A percentile compares a stretch with the other conserved stretches of the same genome.
These are phyloP conservation scores for Carassius carassius DNA, from an alignment of 2,113 vertebrate species.

Conservation along the genomic window DNA sequence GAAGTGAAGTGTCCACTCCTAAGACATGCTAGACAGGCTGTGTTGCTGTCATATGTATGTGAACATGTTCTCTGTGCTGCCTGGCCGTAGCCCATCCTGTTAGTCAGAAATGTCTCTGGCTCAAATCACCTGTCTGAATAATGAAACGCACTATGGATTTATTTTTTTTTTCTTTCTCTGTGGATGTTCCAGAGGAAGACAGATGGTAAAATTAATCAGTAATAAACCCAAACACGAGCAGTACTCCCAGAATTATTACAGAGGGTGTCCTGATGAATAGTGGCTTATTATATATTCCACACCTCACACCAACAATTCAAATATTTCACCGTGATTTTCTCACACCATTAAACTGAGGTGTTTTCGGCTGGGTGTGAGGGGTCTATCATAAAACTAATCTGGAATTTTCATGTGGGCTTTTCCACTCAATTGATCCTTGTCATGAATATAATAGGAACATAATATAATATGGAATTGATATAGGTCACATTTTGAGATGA, in stretches of 20 bases:
- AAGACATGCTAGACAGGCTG: conserved; percentile 5
- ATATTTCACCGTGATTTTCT: conserved; percentile 46
- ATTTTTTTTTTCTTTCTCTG: not conserved
- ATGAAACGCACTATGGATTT: conserved; percentile 45
- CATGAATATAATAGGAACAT: not conserved
- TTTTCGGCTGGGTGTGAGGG: conserved; percentile 10
- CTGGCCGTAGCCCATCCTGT: conserved; percentile 7
- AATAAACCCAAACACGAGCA: conserved; percentile 55
- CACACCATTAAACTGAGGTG: conserved; percentile 43
- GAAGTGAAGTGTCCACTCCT: conserved; percentile 9
- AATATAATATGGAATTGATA: not conserved
- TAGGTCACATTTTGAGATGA: not conserved
- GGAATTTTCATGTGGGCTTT: conserved; percentile 20
- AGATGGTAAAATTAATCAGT: conserved; percentile 62
- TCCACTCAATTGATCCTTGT: conserved; percentile 9
- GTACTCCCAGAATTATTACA: conserved; percentile 62
- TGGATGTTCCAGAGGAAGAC: conserved; percentile 49
- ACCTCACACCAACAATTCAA: conserved; percentile 61
- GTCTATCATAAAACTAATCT: conserved; percentile 44
- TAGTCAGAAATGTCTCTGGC: conserved; percentile 33
- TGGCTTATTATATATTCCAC: conserved; percentile 55
- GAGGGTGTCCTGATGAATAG: conserved; percentile 51
- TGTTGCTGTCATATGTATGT: conserved; percentile 17
- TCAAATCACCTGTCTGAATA: conserved; percentile 54
- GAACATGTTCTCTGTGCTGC: conserved; percentile 22